Evolutionary conservation across 53 echinoderm and acorn worm species (phyloP).

Genomic region (Apostichopus leukothele): DNA sequence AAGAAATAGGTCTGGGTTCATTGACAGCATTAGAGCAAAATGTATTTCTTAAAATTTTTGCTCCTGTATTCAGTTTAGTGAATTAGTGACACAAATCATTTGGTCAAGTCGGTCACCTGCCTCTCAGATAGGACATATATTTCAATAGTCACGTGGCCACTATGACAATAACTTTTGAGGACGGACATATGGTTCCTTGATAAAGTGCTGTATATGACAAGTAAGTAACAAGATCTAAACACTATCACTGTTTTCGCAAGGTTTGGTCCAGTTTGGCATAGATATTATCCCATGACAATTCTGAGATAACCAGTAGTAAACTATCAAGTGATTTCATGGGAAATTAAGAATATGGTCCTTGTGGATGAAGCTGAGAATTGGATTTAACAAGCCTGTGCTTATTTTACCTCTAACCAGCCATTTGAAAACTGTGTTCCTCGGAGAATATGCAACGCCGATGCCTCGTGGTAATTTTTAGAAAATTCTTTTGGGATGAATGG

Average conservation of each 20-base stretch:
- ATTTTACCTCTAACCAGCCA: neutral
- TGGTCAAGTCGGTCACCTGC: no score
- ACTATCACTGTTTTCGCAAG: no score
- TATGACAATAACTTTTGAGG: no score
- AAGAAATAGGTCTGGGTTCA: no score
- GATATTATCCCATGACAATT: constrained; percentile 2
- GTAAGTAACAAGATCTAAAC: neutral
- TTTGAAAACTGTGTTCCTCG: neutral
- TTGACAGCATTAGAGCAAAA: no score
- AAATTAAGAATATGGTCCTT: neutral
- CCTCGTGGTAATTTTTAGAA: neutral
- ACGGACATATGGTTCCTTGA: no score
- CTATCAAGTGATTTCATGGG: constrained; percentile 3
- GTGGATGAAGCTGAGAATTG: neutral
- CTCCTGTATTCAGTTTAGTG: no score
- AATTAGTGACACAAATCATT: no score
- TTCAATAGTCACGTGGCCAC: no score
- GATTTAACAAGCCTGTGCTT: neutral
- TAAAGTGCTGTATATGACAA: neutral
- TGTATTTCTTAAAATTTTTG: no score
- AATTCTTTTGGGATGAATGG: neutral
- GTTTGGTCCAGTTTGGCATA: no score
- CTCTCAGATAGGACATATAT: no score
- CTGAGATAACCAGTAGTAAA: neutral
- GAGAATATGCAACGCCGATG: neutral